These are phyloP conservation scores for Stigmatopora argus DNA, from an alignment of 2,113 vertebrate genomes.

Conservation along the genomic window DNA sequence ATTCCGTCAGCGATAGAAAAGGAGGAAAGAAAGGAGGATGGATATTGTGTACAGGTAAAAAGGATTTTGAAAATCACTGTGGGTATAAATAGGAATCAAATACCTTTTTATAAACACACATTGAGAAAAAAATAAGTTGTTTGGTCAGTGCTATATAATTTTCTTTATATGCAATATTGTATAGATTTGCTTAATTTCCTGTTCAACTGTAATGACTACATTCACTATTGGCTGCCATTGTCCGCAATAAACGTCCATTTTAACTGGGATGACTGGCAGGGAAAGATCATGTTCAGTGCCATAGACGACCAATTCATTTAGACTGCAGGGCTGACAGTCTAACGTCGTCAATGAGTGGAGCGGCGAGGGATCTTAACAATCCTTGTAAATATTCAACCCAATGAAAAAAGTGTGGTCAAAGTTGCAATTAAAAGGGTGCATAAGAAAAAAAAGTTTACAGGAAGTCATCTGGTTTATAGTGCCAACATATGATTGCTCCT, in stretches of 20 bases:
- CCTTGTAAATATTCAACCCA: not conserved
- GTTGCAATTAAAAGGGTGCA: not conserved
- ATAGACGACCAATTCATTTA: too few relatives aligned
- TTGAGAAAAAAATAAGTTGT: not conserved
- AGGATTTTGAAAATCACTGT: constrained; percentile 6
- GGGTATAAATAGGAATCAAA: constrained; percentile 10
- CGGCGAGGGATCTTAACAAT: not conserved
- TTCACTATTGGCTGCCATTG: too few relatives aligned
- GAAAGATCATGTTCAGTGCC: too few relatives aligned
- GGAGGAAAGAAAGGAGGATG: too few relatives aligned
- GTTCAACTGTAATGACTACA: not conserved
- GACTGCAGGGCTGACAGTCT: too few relatives aligned
- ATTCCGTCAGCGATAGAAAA: too few relatives aligned
- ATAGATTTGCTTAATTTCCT: not conserved
- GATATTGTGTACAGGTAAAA: too few relatives aligned
- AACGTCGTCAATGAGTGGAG: not conserved
- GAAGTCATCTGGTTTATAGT: not conserved
- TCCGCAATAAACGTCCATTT: too few relatives aligned
- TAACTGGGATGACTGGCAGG: too few relatives aligned
- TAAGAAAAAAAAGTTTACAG: not conserved
- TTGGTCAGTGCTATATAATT: not conserved
- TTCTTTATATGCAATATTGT: not conserved
- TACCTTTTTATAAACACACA: not conserved
- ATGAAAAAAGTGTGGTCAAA: not conserved
- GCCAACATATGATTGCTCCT: not conserved